Base-by-base conservation (phyloP, 1,140 invertebrate species). In the Bombus confusus region DNA sequence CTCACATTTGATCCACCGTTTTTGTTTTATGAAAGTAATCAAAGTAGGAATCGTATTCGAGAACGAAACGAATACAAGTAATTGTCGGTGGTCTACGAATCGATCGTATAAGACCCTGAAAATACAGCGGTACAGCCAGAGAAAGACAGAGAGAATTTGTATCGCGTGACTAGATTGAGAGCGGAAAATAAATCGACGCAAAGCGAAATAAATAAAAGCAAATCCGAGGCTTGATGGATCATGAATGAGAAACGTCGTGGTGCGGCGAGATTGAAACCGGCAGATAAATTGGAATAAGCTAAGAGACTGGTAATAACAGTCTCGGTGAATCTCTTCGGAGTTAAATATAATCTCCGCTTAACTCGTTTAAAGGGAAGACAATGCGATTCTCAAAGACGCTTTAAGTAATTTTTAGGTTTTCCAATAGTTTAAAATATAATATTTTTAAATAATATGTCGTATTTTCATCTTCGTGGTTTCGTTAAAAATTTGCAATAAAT, bases 161-260 rank as follows among this genome's bases (percentile, higher is more conserved):
- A 57, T 78, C 37, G 28, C 6, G 15, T 15, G 57, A 39, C 25
- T 57, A 73, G 69, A 85, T 80, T 73, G 75, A 52, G 77, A 77
- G 22, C 73, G 73, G 64, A 59, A 76, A 84, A 84, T 71, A 69
- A 71, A 78, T 84, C 13, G 47, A 69, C 22, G 47, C 3, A 13
- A 57, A 59, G 8, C 1, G 74, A 78, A 69, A 84, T 78, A 68
- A 83, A 52, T 77, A 68, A 71, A 78, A 84, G 47, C 43, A 34
- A 37, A 18, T 28, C 10, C 64, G 81, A 25, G 34, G 37, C 47
- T 69, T 78, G 74, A 78, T 78, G 64, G 64, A 34, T 77, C 43
- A 37, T 31, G 74, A 83, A 83, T 34, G 81, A 83, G 81, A 69
- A 83, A 78, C 64, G 25, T 78, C 47, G 62, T 59, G 82, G 43